Evolutionary conservation across 2,888 invertebrate species (phyloP).

Genomic region (Dolichopus griseipennis): DNA sequence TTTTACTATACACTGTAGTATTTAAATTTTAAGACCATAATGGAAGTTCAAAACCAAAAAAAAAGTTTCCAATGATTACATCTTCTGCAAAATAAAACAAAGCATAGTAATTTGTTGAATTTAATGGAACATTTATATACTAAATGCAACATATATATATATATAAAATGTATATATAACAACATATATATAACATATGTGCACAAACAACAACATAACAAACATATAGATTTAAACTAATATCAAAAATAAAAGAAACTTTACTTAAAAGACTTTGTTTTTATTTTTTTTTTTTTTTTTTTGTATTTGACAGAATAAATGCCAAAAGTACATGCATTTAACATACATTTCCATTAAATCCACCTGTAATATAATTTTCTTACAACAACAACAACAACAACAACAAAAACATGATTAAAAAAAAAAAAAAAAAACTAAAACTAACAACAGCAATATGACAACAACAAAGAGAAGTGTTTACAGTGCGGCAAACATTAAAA

Average conservation of each 20-base stretch:
- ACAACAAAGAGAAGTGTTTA: background rate
- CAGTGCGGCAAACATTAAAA: background rate
- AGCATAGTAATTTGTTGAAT: background rate
- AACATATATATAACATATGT: too few relatives aligned
- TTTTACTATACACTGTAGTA: too few relatives aligned
- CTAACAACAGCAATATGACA: too few relatives aligned
- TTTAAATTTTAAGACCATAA: too few relatives aligned
- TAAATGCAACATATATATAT: background rate
- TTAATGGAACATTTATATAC: background rate
- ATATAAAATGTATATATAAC: too few relatives aligned
- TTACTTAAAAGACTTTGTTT: too few relatives aligned
- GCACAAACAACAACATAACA: too few relatives aligned
- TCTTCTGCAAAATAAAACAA: too few relatives aligned
- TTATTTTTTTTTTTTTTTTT: too few relatives aligned
- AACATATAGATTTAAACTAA: too few relatives aligned
- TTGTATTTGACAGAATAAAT: background rate
- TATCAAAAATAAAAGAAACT: too few relatives aligned
- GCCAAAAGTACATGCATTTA: background rate
- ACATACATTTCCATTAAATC: background rate
- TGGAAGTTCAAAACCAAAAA: background rate
- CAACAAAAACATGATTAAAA: background rate
- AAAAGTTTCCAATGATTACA: background rate
- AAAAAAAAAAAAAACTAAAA: background rate
- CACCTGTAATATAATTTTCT: slow-evolving; percentile 1
- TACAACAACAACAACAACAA: background rate